phyloP scores from a whole-genome alignment of 2,888 invertebrate species.

The Parelbella ahira region DNA sequence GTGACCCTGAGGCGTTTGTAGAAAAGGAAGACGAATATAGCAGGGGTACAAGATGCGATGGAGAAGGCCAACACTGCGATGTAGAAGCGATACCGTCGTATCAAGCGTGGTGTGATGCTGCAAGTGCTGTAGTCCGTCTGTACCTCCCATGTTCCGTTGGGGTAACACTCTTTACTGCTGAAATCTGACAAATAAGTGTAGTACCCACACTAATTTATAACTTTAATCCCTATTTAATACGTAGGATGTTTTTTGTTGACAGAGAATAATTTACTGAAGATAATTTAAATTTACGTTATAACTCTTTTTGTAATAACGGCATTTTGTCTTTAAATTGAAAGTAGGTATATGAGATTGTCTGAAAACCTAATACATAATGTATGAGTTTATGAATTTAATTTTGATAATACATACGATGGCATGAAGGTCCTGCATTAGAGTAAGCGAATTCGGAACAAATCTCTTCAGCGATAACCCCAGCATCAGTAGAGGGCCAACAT shows the following conservation, averaged over 20 bases:
- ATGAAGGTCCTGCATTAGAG: constrained; percentile 74
- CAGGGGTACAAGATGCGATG: constrained; percentile 75
- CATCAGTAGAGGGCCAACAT: constrained; percentile 74
- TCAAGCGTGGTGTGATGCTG: constrained; percentile 74
- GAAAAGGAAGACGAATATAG: constrained; percentile 77
- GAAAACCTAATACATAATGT: too few relatives aligned
- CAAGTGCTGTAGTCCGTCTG: constrained; percentile 81
- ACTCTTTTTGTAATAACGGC: too few relatives aligned
- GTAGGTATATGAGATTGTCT: too few relatives aligned
- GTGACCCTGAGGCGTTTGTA: constrained; percentile 77
- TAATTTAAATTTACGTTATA: too few relatives aligned
- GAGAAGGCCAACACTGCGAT: constrained; percentile 76
- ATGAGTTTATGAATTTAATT: too few relatives aligned
- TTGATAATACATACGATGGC: constrained; percentile 75
- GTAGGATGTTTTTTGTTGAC: too few relatives aligned
- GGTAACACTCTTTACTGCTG: constrained; percentile 78
- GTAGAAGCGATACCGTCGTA: constrained; percentile 75
- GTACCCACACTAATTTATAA: too few relatives aligned
- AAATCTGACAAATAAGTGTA: constrained; percentile 59
- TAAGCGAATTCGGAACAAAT: constrained; percentile 82
- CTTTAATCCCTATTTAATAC: too few relatives aligned
- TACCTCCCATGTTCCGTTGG: constrained; percentile 79
- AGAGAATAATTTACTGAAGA: too few relatives aligned
- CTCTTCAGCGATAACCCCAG: constrained; percentile 56
- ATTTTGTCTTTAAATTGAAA: too few relatives aligned